phyloP scores from a whole-genome alignment of 2,888 invertebrate species.

The Heliconius aoede region DNA sequence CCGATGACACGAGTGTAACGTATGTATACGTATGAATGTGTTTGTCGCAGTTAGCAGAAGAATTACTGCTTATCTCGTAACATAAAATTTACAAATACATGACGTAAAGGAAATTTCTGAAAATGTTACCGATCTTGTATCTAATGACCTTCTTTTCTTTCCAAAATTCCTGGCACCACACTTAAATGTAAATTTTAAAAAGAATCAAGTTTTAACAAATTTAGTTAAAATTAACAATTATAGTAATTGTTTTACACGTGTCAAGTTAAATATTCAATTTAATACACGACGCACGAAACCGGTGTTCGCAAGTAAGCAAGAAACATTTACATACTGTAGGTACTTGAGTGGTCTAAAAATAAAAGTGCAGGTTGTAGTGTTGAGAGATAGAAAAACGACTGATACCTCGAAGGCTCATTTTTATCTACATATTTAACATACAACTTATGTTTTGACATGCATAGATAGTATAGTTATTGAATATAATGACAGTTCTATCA shows the following conservation, averaged over 20 bases:
- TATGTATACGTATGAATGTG: not conserved
- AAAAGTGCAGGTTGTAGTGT: constrained; percentile 63
- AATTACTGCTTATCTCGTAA: not conserved
- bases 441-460: constrained; percentile 23
- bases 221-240: constrained; percentile 21
- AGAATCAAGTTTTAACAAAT: too few relatives aligned
- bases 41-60: not conserved
- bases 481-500: constrained; percentile 21
- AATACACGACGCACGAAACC: constrained; percentile 34
- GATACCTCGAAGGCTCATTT: constrained; percentile 42
- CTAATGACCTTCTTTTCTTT: too few relatives aligned
- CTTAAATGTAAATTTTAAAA: too few relatives aligned
- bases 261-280: constrained; percentile 34
- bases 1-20: not conserved
- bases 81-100: not conserved
- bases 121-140: not conserved
- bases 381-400: constrained; percentile 53
- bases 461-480: constrained; percentile 23
- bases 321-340: constrained; percentile 67
- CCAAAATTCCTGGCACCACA: too few relatives aligned
- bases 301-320: constrained; percentile 57
- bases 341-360: constrained; percentile 71
- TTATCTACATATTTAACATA: constrained; percentile 29
- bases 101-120: not conserved
- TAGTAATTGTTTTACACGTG: constrained; percentile 33